A percentile compares a stretch with the other conserved stretches of the same genome.
phyloP scores from a whole-genome alignment of 2,888 invertebrate genomes.

The Calameuta filiformis region DNA sequence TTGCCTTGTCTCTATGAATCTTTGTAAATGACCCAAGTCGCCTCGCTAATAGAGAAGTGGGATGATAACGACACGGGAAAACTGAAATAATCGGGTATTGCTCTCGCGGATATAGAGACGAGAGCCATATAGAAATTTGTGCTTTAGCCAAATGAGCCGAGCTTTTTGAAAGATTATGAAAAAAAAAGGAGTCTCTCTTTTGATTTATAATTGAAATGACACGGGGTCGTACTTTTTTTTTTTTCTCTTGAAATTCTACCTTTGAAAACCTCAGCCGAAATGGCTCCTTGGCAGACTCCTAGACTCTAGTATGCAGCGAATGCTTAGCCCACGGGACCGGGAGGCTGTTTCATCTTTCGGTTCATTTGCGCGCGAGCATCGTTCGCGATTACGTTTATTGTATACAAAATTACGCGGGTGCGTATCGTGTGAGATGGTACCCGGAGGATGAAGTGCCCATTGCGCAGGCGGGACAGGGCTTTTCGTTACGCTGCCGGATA shows the following conservation, averaged over 20 bases:
- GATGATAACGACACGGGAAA: background rate
- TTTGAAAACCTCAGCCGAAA: too few relatives aligned
- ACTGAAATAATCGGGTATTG: background rate
- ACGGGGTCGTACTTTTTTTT: too few relatives aligned
- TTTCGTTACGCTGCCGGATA: slow-evolving; percentile 56
- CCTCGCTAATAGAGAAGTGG: too few relatives aligned
- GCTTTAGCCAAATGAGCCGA: slow-evolving; percentile 21
- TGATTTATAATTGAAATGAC: background rate
- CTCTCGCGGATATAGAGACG: background rate
- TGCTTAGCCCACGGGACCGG: too few relatives aligned
- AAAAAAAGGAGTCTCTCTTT: background rate
- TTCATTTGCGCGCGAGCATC: background rate
- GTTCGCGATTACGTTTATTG: background rate
- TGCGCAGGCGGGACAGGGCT: slow-evolving; percentile 58
- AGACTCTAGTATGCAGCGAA: too few relatives aligned
- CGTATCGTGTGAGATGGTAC: slow-evolving; percentile 1
- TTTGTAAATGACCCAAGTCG: background rate
- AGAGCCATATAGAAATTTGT: slow-evolving; percentile 9
- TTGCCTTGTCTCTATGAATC: background rate
- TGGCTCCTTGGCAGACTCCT: too few relatives aligned
- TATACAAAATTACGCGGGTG: slow-evolving; percentile 11
- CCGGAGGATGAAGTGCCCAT: slow-evolving; percentile 48
- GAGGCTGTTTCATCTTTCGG: background rate
- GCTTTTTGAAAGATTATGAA: background rate
- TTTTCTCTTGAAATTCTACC: too few relatives aligned